Evolutionary conservation across 2,797 vertebrate genomes (phyloP), one percentile per base, ranked within the genome.

Genomic region (Rhinella marina): DNA sequence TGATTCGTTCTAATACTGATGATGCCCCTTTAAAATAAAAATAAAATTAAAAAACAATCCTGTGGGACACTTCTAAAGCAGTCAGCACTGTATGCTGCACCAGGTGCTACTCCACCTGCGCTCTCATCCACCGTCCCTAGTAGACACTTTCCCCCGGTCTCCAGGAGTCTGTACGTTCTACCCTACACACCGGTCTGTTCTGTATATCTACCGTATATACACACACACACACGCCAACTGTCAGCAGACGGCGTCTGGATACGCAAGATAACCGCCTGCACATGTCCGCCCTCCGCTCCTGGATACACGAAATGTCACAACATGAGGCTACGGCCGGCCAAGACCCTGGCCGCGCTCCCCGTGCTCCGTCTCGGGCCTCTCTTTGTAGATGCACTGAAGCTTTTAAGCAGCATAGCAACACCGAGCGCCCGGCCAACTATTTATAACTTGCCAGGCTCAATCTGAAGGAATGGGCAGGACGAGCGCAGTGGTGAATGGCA

Each of bases 341-440:
- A 29, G 66, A 68, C 66, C 66, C 54, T 11, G 75, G 4, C 27
- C 16, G 3, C 41, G 2, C 78, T 0, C 77, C 57, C 0, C 29
- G 0, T n/a, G 48, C 29, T 66, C 16, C 59, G 0, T 23, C 56
- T 17, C 66, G 76, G 88, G 87, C 88, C 88, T 16, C 29, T 0
- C 84, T 52, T 8, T 29, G 82, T 4, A 72, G 27, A 80, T 0
- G 1, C 88, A 12, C 17, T 75, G 84, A 25, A 70, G 88, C 84
- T 76, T 76, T 85, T 66, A 70, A 75, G 13, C 78, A 66, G 79
- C 87, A 86, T 78, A 89, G 84, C 77, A 72, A 86, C 88, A 72
- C 62, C 21, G 25, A 68, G 23, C 7, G 14, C 14, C 59, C 57
- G 50, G 10, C 0, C 73, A 12, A 77, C 77, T 89, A 86, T 5